Percentiles rank a stretch among this genome's conserved stretches.
Evolutionary conservation across 2,797 vertebrate species (phyloP).

Genomic region (Peromyscus eremicus): DNA sequence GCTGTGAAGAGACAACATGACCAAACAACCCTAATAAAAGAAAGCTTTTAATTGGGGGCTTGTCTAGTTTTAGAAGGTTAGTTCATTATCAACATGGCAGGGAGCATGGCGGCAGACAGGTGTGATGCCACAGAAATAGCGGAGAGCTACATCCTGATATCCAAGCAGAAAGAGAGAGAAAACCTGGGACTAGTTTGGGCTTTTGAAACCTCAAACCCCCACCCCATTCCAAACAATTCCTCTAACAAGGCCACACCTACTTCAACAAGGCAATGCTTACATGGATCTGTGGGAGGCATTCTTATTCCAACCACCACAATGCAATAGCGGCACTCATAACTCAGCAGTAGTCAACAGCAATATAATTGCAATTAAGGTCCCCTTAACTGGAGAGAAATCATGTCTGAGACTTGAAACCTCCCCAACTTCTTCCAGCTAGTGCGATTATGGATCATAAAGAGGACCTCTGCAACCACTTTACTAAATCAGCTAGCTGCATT

Average conservation of each 20-base stretch:
- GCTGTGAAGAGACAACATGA: background rate
- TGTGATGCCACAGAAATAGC: background rate
- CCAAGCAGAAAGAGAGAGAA: background rate
- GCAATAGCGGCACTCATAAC: background rate
- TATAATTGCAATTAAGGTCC: background rate
- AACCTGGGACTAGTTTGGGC: background rate
- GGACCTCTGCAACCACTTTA: too few species aligned
- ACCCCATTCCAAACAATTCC: background rate
- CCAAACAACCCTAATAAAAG: background rate
- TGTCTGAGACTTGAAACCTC: background rate
- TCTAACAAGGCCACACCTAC: too few species aligned
- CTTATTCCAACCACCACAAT: background rate
- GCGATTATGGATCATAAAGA: too few species aligned
- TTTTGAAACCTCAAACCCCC: background rate
- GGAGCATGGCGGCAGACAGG: too few species aligned
- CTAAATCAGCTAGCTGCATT: background rate
- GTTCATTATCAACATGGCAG: background rate
- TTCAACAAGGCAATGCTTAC: background rate
- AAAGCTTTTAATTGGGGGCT: background rate
- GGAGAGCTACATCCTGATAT: background rate
- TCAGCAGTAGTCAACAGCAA: background rate
- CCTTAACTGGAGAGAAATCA: background rate
- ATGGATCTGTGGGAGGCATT: background rate
- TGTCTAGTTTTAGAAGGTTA: background rate
- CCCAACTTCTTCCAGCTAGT: background rate